A percentile compares a stretch with the other conserved stretches of the same genome.
Conservation (phyloP, 1,140 invertebrate species). For the Zaprionus inermis region DNA sequence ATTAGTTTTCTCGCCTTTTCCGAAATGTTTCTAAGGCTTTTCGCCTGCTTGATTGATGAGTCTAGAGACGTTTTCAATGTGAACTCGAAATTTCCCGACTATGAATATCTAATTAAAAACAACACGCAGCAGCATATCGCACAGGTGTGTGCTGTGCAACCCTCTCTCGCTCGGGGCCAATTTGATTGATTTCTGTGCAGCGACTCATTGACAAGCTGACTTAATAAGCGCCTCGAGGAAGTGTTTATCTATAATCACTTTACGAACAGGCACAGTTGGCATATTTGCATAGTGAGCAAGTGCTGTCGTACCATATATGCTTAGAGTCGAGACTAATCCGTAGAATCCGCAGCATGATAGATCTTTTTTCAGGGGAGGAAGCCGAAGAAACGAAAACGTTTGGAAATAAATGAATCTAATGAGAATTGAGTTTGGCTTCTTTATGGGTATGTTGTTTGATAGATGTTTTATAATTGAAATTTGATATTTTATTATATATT, state of each 20-base stretch:
- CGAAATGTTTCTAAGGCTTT: slow-evolving; percentile 27
- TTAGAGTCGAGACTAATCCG: background rate
- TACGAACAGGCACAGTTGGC: background rate
- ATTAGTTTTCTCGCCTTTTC: slow-evolving; percentile 57
- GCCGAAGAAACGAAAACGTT: background rate
- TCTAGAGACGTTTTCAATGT: slow-evolving; percentile 12
- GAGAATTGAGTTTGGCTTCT: background rate
- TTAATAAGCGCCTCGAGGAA: slow-evolving; percentile 8
- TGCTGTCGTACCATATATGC: background rate
- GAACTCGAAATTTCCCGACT: slow-evolving; percentile 43
- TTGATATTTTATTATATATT: no score
- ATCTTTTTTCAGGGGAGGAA: background rate
- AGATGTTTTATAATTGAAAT: no score
- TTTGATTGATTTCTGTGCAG: slow-evolving; percentile 7
- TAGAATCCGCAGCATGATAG: background rate
- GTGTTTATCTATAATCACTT: background rate
- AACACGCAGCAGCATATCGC: slow-evolving; percentile 17
- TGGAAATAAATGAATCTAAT: background rate
- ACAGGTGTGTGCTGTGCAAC: slow-evolving; percentile 49
- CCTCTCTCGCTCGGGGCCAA: slow-evolving; percentile 3
- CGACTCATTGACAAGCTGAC: background rate
- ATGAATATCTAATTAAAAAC: slow-evolving; percentile 49
- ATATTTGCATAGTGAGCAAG: slow-evolving; percentile 2
- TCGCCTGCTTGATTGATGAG: slow-evolving; percentile 55
- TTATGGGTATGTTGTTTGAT: no score